A percentile compares a stretch with the other conserved stretches of the same genome.
These are phyloP conservation scores for Chironomus tentans DNA, from an alignment of 2,888 invertebrate species.

Conservation along the genomic window DNA sequence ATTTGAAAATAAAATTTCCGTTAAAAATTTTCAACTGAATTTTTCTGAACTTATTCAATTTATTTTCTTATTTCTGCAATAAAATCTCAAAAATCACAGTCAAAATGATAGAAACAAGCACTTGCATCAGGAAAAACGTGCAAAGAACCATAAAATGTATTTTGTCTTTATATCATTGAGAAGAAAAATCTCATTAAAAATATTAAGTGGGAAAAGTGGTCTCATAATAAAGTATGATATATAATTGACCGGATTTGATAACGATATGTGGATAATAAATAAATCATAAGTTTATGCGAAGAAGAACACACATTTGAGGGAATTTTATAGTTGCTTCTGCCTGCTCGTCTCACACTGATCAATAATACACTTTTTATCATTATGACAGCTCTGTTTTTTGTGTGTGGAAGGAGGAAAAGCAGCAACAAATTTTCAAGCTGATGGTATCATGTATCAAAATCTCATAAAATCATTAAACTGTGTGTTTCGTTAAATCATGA, in stretches of 20 bases:
- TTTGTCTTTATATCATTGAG: neutral
- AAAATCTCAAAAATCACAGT: too few relatives aligned
- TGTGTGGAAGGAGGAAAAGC: neutral
- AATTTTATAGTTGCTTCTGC: too few relatives aligned
- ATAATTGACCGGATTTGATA: neutral
- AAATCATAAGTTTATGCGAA: neutral
- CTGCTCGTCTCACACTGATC: neutral
- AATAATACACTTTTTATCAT: neutral
- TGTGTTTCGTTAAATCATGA: constrained; percentile 18
- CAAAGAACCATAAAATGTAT: too few relatives aligned
- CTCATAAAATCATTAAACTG: constrained; percentile 26
- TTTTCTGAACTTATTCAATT: too few relatives aligned
- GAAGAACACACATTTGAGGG: too few relatives aligned
- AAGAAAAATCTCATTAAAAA: neutral
- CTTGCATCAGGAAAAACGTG: too few relatives aligned
- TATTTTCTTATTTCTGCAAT: too few relatives aligned
- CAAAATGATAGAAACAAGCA: too few relatives aligned
- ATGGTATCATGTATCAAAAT: constrained; percentile 22
- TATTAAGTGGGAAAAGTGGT: too few relatives aligned
- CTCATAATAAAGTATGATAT: too few relatives aligned
- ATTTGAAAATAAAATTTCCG: too few relatives aligned
- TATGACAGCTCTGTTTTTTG: neutral
- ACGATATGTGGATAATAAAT: neutral
- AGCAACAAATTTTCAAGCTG: neutral
- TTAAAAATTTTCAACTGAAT: too few relatives aligned